Percentiles rank a stretch among this genome's conserved stretches.
phyloP scores from a whole-genome alignment of 2,797 vertebrate species.

The Girardinus metallicus region DNA sequence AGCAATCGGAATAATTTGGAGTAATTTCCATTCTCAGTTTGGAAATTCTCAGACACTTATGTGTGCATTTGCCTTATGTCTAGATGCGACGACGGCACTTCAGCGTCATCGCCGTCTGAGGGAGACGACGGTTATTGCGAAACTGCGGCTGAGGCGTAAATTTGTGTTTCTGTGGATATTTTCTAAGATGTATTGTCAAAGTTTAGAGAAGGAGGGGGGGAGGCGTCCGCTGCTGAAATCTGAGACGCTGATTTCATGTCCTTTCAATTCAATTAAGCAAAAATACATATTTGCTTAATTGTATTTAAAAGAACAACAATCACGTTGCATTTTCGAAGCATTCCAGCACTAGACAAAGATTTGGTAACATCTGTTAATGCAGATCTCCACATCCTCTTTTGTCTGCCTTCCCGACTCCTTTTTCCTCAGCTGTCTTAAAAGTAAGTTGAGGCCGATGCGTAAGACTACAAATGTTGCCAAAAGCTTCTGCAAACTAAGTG shows the following conservation, averaged over 20 bases:
- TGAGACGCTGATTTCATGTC: not conserved
- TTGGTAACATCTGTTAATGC: not conserved
- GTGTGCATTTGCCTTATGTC: not conserved
- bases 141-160: not conserved
- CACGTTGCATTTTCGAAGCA: not conserved
- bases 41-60: not conserved
- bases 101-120: not conserved
- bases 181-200: not conserved
- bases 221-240: not conserved
- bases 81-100: not conserved
- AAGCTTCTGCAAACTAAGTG: slow-evolving; percentile 57
- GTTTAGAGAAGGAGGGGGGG: not conserved
- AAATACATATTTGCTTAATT: not conserved
- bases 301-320: not conserved
- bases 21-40: not conserved
- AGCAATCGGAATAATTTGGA: not conserved
- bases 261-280: not conserved
- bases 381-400: slow-evolving; percentile 18
- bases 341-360: not conserved
- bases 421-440: slow-evolving; percentile 48
- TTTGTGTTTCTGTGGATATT: not conserved
- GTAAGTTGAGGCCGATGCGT: slow-evolving; percentile 59
- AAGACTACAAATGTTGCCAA: slow-evolving; percentile 55
- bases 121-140: not conserved
- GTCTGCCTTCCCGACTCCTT: slow-evolving; percentile 36